A percentile compares a stretch with the other conserved stretches of the same genome.
phyloP scores from a whole-genome alignment of 64 coral and sea anemone genomes.

The Montipora foliosa region DNA sequence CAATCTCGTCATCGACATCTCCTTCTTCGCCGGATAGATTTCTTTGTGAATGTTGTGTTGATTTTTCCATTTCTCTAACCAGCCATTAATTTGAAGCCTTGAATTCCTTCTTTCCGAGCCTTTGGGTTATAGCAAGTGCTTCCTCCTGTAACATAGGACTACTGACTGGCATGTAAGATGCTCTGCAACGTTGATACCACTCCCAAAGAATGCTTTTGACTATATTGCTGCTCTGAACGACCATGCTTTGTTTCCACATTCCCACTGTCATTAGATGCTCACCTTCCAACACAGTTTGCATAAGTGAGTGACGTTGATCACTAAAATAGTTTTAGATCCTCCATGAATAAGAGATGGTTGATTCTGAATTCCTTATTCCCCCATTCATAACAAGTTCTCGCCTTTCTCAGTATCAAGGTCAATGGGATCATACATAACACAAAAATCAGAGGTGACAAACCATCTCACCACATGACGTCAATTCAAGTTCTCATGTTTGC shows the following conservation, averaged over 20 bases:
- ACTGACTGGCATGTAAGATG: background rate
- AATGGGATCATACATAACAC: too few species aligned
- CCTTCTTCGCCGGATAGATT: background rate
- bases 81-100: background rate
- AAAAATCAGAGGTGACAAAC: too few species aligned
- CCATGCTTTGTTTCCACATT: background rate
- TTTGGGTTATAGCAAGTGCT: background rate
- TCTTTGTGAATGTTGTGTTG: background rate
- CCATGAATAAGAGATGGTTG: too few species aligned
- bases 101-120: conserved; percentile 4
- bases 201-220: background rate
- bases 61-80: conserved; percentile 5
- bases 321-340: too few species aligned
- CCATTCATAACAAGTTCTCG: too few species aligned
- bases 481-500: too few species aligned
- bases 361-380: too few species aligned
- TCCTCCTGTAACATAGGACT: background rate
- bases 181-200: background rate
- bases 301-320: too few species aligned
- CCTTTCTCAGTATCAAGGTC: too few species aligned
- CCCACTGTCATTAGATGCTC: background rate
- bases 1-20: background rate
- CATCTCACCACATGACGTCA: too few species aligned
- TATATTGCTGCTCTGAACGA: background rate
- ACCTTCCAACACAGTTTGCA: background rate